Evolutionary conservation across 2,888 invertebrate genomes (phyloP).

Genomic region (Mimumesa dahlbomi): DNA sequence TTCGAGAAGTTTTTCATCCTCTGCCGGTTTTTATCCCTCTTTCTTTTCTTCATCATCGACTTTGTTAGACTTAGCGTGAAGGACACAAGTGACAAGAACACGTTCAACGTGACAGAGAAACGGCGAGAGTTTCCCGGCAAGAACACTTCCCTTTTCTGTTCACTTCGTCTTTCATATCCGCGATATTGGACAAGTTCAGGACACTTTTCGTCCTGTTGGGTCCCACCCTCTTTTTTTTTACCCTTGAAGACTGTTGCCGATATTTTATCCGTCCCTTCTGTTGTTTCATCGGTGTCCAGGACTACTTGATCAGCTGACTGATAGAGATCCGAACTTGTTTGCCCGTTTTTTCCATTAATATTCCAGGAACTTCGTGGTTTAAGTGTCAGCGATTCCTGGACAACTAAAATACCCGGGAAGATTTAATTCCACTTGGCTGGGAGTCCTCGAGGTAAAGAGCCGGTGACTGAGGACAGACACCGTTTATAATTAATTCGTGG

Average conservation of each 20-base stretch:
- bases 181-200: conserved; percentile 51
- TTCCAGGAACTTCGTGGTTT: too few relatives aligned
- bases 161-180: conserved; percentile 31
- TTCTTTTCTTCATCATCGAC: neutral
- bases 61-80: neutral
- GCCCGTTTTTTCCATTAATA: too few relatives aligned
- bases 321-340: too few relatives aligned
- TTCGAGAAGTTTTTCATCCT: neutral
- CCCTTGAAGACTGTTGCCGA: conserved; percentile 5
- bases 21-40: neutral
- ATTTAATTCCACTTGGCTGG: conserved; percentile 13
- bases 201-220: conserved; percentile 5
- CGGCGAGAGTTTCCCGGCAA: conserved; percentile 22
- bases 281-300: too few relatives aligned
- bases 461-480: conserved; percentile 21
- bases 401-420: conserved; percentile 23
- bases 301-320: too few relatives aligned
- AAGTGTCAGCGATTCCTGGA: too few relatives aligned
- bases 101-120: conserved; percentile 4
- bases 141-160: conserved; percentile 6
- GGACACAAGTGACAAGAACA: conserved; percentile 5
- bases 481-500: conserved; percentile 36
- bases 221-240: conserved; percentile 13
- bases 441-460: neutral
- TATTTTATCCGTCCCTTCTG: conserved; percentile 1